These are phyloP conservation scores for Polyommatus icarus DNA, from an alignment of 2,888 invertebrate species.

Conservation along the genomic window DNA sequence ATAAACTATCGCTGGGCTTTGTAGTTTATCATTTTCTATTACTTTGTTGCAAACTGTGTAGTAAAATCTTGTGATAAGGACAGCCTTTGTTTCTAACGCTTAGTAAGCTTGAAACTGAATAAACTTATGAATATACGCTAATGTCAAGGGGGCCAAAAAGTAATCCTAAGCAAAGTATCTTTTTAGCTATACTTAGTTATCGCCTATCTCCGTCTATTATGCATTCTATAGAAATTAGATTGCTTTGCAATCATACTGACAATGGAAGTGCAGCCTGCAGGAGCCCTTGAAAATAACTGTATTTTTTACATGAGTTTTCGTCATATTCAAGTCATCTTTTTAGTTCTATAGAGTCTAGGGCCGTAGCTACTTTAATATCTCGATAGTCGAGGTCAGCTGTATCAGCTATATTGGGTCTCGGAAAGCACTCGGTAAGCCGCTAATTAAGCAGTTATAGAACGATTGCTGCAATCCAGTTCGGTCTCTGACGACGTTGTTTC, in stretches of 20 bases:
- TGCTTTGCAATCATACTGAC: too few species aligned
- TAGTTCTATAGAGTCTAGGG: not conserved
- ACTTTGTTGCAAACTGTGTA: not conserved
- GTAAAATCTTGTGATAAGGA: not conserved
- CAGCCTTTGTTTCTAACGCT: too few species aligned
- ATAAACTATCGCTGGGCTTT: not conserved
- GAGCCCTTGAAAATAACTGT: too few species aligned
- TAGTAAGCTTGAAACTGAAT: too few species aligned
- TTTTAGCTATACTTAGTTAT: too few species aligned
- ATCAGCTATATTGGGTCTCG: slow-evolving; percentile 1
- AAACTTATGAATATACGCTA: too few species aligned
- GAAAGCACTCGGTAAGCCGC: slow-evolving; percentile 49
- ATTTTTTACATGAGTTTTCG: too few species aligned
- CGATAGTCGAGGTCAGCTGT: slow-evolving; percentile 1
- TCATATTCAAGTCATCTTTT: not conserved
- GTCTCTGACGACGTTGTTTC: slow-evolving; percentile 40
- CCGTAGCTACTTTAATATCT: not conserved
- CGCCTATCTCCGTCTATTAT: too few species aligned
- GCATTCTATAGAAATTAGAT: too few species aligned
- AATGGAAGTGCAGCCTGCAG: too few species aligned
- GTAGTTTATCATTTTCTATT: not conserved
- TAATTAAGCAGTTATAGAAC: slow-evolving; percentile 51
- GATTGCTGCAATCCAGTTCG: slow-evolving; percentile 46
- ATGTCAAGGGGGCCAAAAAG: too few species aligned
- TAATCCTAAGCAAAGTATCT: too few species aligned